Evolutionary conservation across 2,113 vertebrate genomes (phyloP).

Genomic region (Rhynchomys soricoides): DNA sequence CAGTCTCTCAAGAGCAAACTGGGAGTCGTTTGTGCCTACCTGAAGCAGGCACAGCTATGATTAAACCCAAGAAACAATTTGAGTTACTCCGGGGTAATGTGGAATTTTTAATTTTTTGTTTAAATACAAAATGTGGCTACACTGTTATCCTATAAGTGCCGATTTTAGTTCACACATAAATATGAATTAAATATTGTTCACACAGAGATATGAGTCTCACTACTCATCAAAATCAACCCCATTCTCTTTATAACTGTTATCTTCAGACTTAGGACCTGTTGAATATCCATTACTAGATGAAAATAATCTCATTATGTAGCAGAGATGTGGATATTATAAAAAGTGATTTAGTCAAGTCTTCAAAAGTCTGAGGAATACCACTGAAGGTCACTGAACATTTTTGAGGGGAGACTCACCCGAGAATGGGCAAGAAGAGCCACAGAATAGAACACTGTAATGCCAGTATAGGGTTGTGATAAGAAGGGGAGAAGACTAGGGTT

Average conservation of each 20-base stretch:
- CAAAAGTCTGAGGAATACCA: slow-evolving; percentile 24
- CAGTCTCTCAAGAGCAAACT: neutral
- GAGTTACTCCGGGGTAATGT: neutral
- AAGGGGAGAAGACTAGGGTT: neutral
- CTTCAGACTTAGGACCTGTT: slow-evolving; percentile 3
- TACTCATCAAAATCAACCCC: neutral
- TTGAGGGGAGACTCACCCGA: neutral
- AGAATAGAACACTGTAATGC: neutral
- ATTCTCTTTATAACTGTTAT: neutral
- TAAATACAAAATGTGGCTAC: neutral
- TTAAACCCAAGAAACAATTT: slow-evolving; percentile 7
- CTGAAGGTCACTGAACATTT: neutral
- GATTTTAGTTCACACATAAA: neutral
- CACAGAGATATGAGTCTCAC: neutral
- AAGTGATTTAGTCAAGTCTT: neutral
- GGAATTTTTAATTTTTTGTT: neutral
- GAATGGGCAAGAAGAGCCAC: slow-evolving; percentile 20
- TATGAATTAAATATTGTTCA: neutral
- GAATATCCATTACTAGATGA: neutral
- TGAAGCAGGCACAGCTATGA: neutral
- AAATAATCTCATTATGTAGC: slow-evolving; percentile 8
- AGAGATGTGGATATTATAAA: neutral
- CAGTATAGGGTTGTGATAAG: neutral
- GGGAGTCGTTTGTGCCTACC: neutral
- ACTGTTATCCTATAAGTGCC: neutral